Evolutionary conservation across 2,113 vertebrate genomes (phyloP), one percentile per base, ranked within the genome.

Genomic region (Cardinalis cardinalis): DNA sequence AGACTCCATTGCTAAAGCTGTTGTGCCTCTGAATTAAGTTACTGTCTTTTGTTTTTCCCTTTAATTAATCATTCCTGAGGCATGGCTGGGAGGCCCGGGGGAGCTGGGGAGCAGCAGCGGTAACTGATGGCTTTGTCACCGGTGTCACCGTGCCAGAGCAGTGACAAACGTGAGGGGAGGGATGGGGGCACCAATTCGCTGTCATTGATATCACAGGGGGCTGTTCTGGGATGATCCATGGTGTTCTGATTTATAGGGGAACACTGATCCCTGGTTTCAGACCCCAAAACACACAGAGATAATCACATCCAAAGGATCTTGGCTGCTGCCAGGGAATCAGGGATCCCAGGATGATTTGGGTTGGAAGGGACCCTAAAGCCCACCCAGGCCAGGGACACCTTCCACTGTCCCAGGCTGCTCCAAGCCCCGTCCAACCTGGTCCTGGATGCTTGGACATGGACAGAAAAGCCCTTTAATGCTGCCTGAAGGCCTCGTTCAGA

Each of bases 61-160:
- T 84, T 92, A 89, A 95, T 96, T 92, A 94, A 96, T 96, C 92
- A 8, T 49, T 93, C 90, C 88, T 70, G 31, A 72, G 86, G 92
- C 90, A 32, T 72, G n/a, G 69, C 59, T 64, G 69, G 49, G 7
- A 15, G 80, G n/a, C 49, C 24, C 18, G 4, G 59, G 59, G 59
- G 65, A 64, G 79, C 32, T 41, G 75, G 41, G 76, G 91, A 81
- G 43, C 85, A 65, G 21, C 86, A 75, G 76, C 14, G 75, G 79
- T 65, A 78, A 86, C 44, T 13, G 16, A 75, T 75, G 88, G 56
- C 49, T 94, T 87, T 87, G 90, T 82, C 72, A 75, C 7, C 18
- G 7, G 65, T 83, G 88, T 78, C 82, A 23, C 38, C 25, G 53
- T 84, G 88, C 61, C 58, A 24, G 4, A 21, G 88, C n/a, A 32